These are phyloP conservation scores for Nycticorax nycticorax DNA, from an alignment of 2,113 vertebrate genomes.

Conservation along the genomic window DNA sequence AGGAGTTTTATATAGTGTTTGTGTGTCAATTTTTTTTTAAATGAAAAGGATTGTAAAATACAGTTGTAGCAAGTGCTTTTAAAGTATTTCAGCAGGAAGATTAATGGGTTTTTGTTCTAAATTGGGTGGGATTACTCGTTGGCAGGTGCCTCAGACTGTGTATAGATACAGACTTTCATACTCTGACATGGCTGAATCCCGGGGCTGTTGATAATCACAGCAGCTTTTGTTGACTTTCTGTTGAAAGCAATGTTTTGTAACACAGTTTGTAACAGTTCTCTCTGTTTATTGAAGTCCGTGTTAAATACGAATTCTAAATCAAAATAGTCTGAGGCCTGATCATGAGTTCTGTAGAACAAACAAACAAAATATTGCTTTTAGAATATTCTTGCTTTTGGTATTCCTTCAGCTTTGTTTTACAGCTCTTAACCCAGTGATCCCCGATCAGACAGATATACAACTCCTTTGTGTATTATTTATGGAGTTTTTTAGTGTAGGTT, in stretches of 20 bases:
- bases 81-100: neutral
- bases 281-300: neutral
- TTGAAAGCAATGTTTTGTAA: neutral
- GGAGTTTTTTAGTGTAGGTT: fast-evolving
- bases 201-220: neutral
- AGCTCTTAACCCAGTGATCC: neutral
- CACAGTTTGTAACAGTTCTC: neutral
- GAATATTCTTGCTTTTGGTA: neutral
- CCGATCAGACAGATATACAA: neutral
- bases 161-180: neutral
- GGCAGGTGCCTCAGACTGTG: neutral
- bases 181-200: neutral
- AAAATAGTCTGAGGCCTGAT: neutral
- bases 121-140: neutral
- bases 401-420: neutral
- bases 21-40: neutral
- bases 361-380: neutral
- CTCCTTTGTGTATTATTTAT: neutral
- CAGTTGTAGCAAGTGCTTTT: neutral
- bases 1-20: neutral
- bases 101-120: neutral
- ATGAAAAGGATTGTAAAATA: neutral
- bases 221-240: neutral
- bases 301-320: neutral
- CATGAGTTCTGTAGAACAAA: neutral